Conservation (phyloP, 2,888 invertebrate species). For the Harpalus rufipes region DNA sequence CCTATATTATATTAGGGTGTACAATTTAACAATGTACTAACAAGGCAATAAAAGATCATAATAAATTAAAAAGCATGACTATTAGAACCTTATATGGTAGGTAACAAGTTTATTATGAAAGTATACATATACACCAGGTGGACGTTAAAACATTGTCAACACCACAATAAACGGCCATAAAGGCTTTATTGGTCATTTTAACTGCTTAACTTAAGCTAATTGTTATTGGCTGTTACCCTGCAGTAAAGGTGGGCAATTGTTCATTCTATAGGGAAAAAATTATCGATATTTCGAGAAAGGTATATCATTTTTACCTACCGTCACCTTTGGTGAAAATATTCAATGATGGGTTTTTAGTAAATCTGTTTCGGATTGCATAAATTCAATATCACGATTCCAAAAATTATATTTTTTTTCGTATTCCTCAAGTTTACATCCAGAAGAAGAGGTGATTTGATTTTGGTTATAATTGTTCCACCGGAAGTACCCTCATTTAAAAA, state of each 20-base stretch:
- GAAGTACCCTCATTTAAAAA: no score
- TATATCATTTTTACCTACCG: no score
- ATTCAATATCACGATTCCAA: no score
- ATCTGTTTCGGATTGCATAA: no score
- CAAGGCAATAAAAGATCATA: background rate
- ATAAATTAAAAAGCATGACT: conserved; percentile 48
- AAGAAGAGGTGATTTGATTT: no score
- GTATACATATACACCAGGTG: conserved; percentile 12
- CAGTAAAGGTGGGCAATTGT: background rate
- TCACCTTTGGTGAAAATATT: no score
- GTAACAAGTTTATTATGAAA: conserved; percentile 30
- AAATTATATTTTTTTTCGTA: no score
- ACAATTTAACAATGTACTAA: background rate
- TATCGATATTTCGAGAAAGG: background rate
- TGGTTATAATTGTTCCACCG: no score
- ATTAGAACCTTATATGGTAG: conserved; percentile 37
- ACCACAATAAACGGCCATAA: conserved; percentile 28
- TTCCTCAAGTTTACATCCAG: no score
- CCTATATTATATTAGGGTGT: background rate
- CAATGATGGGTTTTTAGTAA: no score
- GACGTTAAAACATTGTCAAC: conserved; percentile 37
- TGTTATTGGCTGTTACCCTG: conserved; percentile 25
- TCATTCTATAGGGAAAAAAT: background rate
- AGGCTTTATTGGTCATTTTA: conserved; percentile 25
- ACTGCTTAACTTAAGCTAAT: conserved; percentile 23